Conservation (phyloP, 2,797 vertebrate genomes). For the Pseudomugil tenellus region DNA sequence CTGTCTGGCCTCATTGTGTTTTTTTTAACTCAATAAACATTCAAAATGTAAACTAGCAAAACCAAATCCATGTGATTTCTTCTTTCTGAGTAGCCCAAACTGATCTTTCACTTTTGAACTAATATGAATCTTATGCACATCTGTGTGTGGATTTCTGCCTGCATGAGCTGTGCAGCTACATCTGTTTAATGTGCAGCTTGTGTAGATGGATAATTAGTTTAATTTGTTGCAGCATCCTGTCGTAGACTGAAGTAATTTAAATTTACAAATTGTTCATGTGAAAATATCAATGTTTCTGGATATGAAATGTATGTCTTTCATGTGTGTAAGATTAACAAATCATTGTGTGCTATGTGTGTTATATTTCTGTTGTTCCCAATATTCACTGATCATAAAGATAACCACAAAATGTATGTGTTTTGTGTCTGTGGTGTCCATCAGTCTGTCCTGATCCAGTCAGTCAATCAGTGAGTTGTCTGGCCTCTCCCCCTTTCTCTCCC, state of each 20-base stretch:
- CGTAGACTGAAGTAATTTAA: conserved; percentile 19
- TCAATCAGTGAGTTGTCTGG: conserved; percentile 79
- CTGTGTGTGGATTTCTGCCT: conserved; percentile 13
- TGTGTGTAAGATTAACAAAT: conserved; percentile 25
- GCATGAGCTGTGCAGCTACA: conserved; percentile 17
- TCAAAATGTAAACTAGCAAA: conserved; percentile 71
- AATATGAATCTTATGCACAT: conserved; percentile 9
- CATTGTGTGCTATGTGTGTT: conserved; percentile 14
- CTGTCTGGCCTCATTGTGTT: conserved; percentile 71
- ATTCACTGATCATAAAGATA: conserved; percentile 21
- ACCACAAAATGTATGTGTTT: conserved; percentile 33
- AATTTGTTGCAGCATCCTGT: conserved; percentile 1
- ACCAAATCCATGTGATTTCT: conserved; percentile 71
- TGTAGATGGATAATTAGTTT: conserved; percentile 14
- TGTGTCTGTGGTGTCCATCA: conserved; percentile 47
- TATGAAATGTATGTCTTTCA: conserved; percentile 14
- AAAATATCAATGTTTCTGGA: background rate
- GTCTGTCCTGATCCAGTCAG: conserved; percentile 58
- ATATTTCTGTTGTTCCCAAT: conserved; percentile 4
- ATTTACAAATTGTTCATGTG: conserved; percentile 7
- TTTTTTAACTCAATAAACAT: conserved; percentile 78
- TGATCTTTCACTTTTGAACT: conserved; percentile 24
- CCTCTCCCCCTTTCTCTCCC: conserved; percentile 67
- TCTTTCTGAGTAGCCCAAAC: conserved; percentile 42
- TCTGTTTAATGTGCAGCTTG: conserved; percentile 11